Base-by-base conservation (phyloP, 2,888 invertebrate species). In the Gandaritis pyraliata region DNA sequence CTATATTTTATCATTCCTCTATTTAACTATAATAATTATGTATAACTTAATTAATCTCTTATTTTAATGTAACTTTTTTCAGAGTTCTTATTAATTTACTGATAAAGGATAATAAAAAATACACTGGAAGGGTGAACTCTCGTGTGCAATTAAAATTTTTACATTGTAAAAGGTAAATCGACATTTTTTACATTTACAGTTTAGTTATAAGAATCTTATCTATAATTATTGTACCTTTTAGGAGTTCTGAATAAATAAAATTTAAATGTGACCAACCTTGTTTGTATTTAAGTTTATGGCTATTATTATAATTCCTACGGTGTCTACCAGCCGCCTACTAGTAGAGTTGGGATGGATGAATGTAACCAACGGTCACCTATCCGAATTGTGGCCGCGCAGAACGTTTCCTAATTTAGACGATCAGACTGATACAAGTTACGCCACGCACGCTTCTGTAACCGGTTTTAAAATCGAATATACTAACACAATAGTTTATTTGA, bases 181-280 rank as follows among this genome's bases (percentile, higher is more conserved):
- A 64, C 69, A 72, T 82, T 85, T 83, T 56, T 61, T 57, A 84
- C 80, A 77, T 56, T 61, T 57, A 84, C 80, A 78, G 71, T 71
- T 68, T 83, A 83, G 79, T 75, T 68, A 68, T 85, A 86, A 85
- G 85, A 78, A 82, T 76, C 71, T 83, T 85, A 77, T 76, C 72
- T 83, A n/a, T n/a, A n/a, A n/a, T n/a, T n/a, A 85, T 76, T 82
- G 67, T 87, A 82, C 78, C 79, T 85, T 85, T 83, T 84, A 88
- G 83, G 79, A 82, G 82, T 82, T 82, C 78, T 81, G 77, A 86
- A 85, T 88, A 86, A 89, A 85, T 80, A 76, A 84, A 87, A 85
- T 83, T 85, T 80, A 84, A 86, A 83, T 86, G 80, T 79, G 68
- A 48, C 52, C 62, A 56, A 56, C 70, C 63, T 66, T 64, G 55